Evolutionary conservation across 1,140 invertebrate genomes (phyloP).

Genomic region (Drosophila varians): DNA sequence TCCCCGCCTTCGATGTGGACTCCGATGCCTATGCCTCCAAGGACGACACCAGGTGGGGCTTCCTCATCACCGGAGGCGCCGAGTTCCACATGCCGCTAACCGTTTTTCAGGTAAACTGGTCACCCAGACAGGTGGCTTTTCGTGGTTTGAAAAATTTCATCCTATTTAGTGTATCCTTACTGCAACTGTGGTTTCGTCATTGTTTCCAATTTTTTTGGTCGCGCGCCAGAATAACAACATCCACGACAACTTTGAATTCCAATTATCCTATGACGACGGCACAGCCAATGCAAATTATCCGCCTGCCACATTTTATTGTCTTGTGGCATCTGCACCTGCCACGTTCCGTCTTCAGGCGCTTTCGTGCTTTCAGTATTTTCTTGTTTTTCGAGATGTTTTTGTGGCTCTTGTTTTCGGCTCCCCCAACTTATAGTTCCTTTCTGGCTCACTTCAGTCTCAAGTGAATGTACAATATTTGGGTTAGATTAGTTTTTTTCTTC

Average conservation of each 20-base stretch:
- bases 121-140: no score
- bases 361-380: no score
- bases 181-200: slow-evolving; percentile 56
- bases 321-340: slow-evolving; percentile 63
- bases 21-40: slow-evolving; percentile 71
- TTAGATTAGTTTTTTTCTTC: slow-evolving; percentile 40
- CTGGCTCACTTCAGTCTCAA: slow-evolving; percentile 33
- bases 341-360: slow-evolving; percentile 20
- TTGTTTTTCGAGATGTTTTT: slow-evolving; percentile 14
- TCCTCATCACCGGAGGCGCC: slow-evolving; percentile 92
- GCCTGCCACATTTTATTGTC: slow-evolving; percentile 51
- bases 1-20: slow-evolving; percentile 78
- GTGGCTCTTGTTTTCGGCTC: not conserved
- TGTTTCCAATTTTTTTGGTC: slow-evolving; percentile 43
- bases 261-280: slow-evolving; percentile 63
- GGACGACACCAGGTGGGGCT: slow-evolving; percentile 88
- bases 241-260: slow-evolving; percentile 45
- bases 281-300: slow-evolving; percentile 52
- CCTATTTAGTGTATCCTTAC: slow-evolving; percentile 5
- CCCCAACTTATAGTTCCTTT: slow-evolving; percentile 16
- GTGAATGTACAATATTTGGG: slow-evolving; percentile 75
- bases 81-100: slow-evolving; percentile 92
- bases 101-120: slow-evolving; percentile 89
- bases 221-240: slow-evolving; percentile 29
- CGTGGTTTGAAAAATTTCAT: no score